Base-by-base conservation (phyloP, 2,888 invertebrate species). In the Acrobasis suavella region DNA sequence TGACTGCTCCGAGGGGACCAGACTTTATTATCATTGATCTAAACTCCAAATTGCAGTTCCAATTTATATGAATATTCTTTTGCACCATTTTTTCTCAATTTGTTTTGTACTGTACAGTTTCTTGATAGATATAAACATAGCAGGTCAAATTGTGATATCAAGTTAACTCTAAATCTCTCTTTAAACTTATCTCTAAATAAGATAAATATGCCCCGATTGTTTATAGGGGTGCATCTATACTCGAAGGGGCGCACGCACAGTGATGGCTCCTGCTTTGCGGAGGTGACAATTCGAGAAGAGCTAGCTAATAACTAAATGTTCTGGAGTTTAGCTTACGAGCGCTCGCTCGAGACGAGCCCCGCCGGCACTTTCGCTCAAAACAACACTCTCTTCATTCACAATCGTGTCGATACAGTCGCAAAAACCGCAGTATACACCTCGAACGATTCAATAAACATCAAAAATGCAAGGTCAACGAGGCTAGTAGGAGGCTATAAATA, bases 401-500 rank as follows among this genome's bases (percentile, higher is more conserved):
- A 64, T 66, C 63, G 67, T 69, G 64, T 71, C 70, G 64, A 60
- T 61, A 68, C 69, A 70, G 69, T 71, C 67, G 72, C 74, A 74
- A 71, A 71, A 67, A 76, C 72, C 75, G 76, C 76, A 81, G 78
- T 78, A 76, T 73, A 78, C 77, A 80, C 69, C 70, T 77, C 74
- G 81, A 84, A 86, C 86, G 76, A 78, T 81, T 84, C 77, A 85
- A 87, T 87, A 90, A 86, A 90, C 82, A 86, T 90, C 83, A 77
- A 87, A 80, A 89, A 86, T 87, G 83, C 87, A 84, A 80, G 81
- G 78, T 87, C 83, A 87, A 87, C 88, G 80, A 83, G 81, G 87
- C 86, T 84, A 86, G 79, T 85, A 86, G 84, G 83, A 85, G 82
- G 78, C 86, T 87, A 87, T 84, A 88, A 88, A 87, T 87, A 82